Evolutionary conservation across 2,797 vertebrate species (phyloP).

Genomic region (Octomys mimax): DNA sequence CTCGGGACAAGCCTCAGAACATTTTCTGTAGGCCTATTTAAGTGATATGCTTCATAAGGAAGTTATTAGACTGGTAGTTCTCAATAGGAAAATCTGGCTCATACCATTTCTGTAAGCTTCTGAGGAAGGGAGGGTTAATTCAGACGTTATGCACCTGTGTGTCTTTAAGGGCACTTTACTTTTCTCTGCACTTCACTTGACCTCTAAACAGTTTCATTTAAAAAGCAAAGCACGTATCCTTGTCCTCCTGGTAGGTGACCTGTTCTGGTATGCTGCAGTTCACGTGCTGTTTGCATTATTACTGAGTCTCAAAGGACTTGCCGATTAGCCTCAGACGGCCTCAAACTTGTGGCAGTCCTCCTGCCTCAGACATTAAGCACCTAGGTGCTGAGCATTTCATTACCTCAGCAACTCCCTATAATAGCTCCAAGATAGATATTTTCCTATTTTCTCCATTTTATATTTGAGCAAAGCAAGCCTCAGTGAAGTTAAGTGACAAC

Average conservation of each 20-base stretch:
- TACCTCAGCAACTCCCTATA: background rate
- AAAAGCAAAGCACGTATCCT: background rate
- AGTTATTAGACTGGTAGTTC: background rate
- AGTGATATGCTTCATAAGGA: constrained; percentile 24
- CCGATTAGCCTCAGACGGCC: background rate
- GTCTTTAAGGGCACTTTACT: background rate
- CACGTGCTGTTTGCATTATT: background rate
- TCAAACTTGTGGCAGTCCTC: too few species aligned
- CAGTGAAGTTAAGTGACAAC: background rate
- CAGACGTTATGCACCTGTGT: background rate
- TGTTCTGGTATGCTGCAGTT: background rate
- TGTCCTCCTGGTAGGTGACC: background rate
- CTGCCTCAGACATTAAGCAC: background rate
- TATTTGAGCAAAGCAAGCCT: constrained; percentile 38
- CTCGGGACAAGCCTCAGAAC: background rate
- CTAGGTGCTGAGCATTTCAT: background rate
- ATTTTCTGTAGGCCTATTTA: background rate
- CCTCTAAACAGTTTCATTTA: background rate
- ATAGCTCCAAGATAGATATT: background rate
- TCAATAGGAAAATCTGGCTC: background rate
- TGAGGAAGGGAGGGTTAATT: background rate
- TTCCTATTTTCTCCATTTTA: background rate
- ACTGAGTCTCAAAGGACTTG: background rate
- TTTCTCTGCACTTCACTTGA: background rate
- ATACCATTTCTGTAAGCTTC: background rate